Base-by-base conservation (phyloP, 2,797 vertebrate species). In the Iguana delicatissima region DNA sequence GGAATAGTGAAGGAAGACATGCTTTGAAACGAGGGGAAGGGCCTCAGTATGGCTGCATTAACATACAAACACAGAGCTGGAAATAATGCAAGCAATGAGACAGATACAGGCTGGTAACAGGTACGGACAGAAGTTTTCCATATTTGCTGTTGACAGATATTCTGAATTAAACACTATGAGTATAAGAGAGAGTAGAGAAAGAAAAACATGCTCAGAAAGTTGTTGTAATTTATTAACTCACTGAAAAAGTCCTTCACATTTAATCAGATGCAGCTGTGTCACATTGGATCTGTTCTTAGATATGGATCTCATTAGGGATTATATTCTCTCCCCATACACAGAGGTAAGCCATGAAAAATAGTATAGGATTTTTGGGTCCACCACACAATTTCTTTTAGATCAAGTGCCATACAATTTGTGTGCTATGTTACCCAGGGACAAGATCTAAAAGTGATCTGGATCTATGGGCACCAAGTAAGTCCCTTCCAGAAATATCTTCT, bases 41-140 rank as follows among this genome's bases (percentile, higher is more conserved):
- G 87, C 62, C 89, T 6, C 92, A 64, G 86, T 89, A 86, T 12
- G 89, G 85, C 84, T 92, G 67, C 92, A 94, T 95, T 93, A 93
- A 89, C 94, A 91, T 88, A 85, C 87, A 94, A 94, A 90, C 86
- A 84, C 0, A 42, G 0, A 77, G 64, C 38, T 85, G 46, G 55
- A 82, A 94, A 92, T 59, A 92, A 79, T 86, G 57, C 69, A 83
- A 62, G 42, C 5, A 26, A 67, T 82, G 83, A 93, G 50, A 89
- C 67, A 64, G 32, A 87, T 79, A 46, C 55, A 72, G 89, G 73
- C 86, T 91, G 81, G 86, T 96, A 95, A 91, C n/a, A 83, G 77
- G n/a, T 22, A 9, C 67, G 89, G 87, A 89, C 69, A 12, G 89
- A 92, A 42, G 91, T 29, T 38, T 87, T 91, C 84, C 52, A 79